Base-by-base conservation (phyloP, 2,113 vertebrate genomes). In the Zosterops pallidus region DNA sequence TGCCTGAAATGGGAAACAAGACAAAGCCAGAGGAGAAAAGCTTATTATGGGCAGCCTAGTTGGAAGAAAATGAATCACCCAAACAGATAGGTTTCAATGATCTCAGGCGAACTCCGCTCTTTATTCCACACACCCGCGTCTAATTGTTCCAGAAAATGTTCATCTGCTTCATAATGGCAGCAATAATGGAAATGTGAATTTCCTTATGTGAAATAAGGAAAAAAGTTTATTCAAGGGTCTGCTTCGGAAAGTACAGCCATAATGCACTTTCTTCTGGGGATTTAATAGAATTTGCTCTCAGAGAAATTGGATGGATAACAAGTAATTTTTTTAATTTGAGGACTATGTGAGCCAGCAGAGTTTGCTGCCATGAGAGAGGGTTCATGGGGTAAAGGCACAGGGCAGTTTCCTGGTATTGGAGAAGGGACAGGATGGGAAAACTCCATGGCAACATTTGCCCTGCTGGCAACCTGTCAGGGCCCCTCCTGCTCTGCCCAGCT, bases 141-240 rank as follows among this genome's bases (percentile, higher is more conserved):
- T 98, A 98, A 98, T 98, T 98, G 98, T 98, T 98, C 96, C 97
- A 97, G 97, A 96, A 98, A 98, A 98, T 97, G 97, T 98, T 98
- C 98, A 97, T 98, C 97, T 98, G 97, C 93, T 97, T 97, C 97
- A 98, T 97, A 98, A 98, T 98, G 97, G 83, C 91, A 96, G 94
- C 88, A 95, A 98, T 95, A 98, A 98, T 97, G 91, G 92, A 93
- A 97, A 97, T 81, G 78, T 68, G 78, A 81, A 81, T 68, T 81
- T 81, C 64, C 52, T 97, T 97, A 97, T 94, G 96, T 97, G 97
- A 96, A 98, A 98, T 98, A 97, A 97, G 92, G 97, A 97, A 96
- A 95, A 96, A 98, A 98, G 97, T 98, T 98, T 98, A 97, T 98
- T 98, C 98, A 98, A 98, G 96, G 89, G 95, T 93, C 96, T 83